phyloP scores from a whole-genome alignment of 2,113 vertebrate species.

The Anthoscopus minutus region DNA sequence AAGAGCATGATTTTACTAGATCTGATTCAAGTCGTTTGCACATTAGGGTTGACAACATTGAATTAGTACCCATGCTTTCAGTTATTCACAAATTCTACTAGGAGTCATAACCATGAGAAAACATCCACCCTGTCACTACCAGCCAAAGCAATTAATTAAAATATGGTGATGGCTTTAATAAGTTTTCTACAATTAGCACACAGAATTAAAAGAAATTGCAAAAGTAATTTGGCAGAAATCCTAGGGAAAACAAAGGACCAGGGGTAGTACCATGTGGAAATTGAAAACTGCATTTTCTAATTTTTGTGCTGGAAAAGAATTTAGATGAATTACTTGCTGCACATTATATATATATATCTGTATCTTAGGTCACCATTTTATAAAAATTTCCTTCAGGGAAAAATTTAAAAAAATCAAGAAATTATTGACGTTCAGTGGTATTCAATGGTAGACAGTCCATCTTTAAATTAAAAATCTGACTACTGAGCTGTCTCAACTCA shows the following conservation, averaged over 20 bases:
- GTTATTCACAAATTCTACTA: background rate
- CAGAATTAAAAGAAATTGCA: background rate
- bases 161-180: background rate
- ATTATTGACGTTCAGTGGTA: too few species aligned
- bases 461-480: background rate
- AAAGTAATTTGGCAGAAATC: background rate
- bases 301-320: background rate
- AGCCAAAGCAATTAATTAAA: background rate
- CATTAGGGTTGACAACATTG: background rate
- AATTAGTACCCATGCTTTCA: background rate
- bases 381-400: background rate
- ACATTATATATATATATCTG: background rate
- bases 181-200: background rate
- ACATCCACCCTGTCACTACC: background rate
- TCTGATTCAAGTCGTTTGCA: background rate
- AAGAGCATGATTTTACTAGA: background rate
- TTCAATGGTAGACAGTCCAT: background rate
- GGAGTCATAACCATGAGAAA: background rate
- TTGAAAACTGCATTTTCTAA: background rate
- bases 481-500: background rate
- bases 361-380: background rate
- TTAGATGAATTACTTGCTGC: background rate
- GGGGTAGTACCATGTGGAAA: background rate
- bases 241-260: background rate
- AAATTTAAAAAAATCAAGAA: background rate